These are phyloP conservation scores for Periophthalmus magnuspinnatus DNA, from an alignment of 2,797 vertebrate genomes.

Conservation along the genomic window DNA sequence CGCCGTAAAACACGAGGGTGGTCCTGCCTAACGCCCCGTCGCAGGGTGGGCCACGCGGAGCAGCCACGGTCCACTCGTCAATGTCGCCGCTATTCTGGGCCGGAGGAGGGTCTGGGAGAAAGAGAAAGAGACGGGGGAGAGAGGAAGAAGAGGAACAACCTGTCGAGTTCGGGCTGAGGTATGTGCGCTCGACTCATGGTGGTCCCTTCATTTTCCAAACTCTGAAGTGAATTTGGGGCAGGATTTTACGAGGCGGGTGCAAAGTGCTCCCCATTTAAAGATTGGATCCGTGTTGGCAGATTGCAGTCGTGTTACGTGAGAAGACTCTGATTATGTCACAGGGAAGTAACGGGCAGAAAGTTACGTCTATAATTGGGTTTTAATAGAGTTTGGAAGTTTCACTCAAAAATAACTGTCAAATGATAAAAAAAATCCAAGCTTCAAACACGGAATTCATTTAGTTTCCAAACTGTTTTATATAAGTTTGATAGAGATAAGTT, in stretches of 20 bases:
- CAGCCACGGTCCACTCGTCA: constrained; percentile 64
- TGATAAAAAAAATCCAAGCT: too few relatives aligned
- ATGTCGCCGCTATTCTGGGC: constrained; percentile 77
- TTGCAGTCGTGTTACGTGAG: constrained; percentile 37
- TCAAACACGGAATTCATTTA: too few relatives aligned
- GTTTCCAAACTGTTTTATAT: too few relatives aligned
- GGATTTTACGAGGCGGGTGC: constrained; percentile 64
- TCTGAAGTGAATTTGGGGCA: constrained; percentile 42
- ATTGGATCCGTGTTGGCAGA: constrained; percentile 45
- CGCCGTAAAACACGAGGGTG: constrained; percentile 72
- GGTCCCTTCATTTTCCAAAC: constrained; percentile 68
- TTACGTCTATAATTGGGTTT: not conserved
- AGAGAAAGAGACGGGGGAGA: too few relatives aligned
- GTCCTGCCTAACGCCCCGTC: constrained; percentile 60
- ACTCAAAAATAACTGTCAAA: not conserved
- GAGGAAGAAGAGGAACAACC: constrained; percentile 48
- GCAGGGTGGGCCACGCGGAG: constrained; percentile 67
- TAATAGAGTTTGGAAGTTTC: not conserved
- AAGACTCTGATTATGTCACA: constrained; percentile 32
- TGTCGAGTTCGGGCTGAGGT: constrained; percentile 50
- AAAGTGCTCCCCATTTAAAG: constrained; percentile 48
- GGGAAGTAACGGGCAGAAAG: constrained; percentile 24
- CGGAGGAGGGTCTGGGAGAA: constrained; percentile 48
- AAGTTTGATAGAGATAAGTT: too few relatives aligned
- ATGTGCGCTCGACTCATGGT: constrained; percentile 68